A percentile compares a stretch with the other conserved stretches of the same genome.
phyloP scores from a whole-genome alignment of 2,113 vertebrate species.

The Myodes glareolus region DNA sequence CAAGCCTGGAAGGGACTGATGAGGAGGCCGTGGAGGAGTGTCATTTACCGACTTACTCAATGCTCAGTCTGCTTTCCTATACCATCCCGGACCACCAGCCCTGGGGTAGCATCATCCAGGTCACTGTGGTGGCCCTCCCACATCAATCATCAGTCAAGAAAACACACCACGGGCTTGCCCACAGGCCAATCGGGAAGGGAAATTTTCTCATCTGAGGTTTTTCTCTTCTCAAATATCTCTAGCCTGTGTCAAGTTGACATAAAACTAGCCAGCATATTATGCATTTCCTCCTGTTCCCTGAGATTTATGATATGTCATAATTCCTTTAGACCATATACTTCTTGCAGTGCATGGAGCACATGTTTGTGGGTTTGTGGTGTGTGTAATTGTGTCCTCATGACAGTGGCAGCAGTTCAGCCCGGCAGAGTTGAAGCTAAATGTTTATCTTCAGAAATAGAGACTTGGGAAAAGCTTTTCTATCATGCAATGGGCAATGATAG shows the following conservation, averaged over 20 bases:
- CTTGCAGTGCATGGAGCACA: neutral
- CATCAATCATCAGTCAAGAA: neutral
- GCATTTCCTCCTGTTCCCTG: neutral
- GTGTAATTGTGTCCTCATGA: slow-evolving; percentile 17
- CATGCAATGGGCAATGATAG: neutral
- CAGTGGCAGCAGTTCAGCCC: slow-evolving; percentile 3
- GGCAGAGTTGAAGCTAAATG: neutral
- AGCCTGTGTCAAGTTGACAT: neutral
- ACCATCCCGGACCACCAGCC: neutral
- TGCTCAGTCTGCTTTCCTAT: neutral
- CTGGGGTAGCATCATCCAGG: neutral
- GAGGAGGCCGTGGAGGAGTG: neutral
- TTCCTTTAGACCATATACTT: slow-evolving; percentile 1
- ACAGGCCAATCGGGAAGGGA: neutral
- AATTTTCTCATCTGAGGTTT: neutral
- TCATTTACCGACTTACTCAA: neutral
- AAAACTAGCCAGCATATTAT: neutral
- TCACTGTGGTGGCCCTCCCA: neutral
- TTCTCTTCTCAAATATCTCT: neutral
- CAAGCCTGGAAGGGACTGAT: neutral
- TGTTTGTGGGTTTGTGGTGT: neutral
- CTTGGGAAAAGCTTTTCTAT: neutral
- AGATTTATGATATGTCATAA: neutral
- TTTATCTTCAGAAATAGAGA: slow-evolving; percentile 21
- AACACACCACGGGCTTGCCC: neutral